phyloP scores from a whole-genome alignment of 2,113 vertebrate genomes.

The Clarias batrachus region DNA sequence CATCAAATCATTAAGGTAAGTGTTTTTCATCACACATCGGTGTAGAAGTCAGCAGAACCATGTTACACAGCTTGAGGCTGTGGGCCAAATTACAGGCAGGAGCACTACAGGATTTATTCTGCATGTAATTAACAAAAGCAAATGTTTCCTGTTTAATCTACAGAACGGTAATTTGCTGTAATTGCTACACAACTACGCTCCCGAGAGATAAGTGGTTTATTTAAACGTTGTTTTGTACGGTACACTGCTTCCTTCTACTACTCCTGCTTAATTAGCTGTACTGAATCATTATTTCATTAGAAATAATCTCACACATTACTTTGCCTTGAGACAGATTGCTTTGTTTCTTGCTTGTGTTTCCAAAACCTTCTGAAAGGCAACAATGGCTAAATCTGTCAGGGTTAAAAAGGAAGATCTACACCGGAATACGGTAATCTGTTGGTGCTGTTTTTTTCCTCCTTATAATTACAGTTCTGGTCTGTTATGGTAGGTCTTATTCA shows the following conservation, averaged over 20 bases:
- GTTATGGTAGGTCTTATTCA: background rate
- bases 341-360: background rate
- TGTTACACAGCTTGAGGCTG: background rate
- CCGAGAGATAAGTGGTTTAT: background rate
- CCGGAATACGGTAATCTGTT: too few species aligned
- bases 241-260: background rate
- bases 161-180: slow-evolving; percentile 20
- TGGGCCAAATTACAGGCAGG: background rate
- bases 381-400: background rate
- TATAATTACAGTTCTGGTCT: background rate
- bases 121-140: slow-evolving; percentile 13
- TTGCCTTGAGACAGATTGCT: background rate
- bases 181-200: background rate
- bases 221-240: background rate
- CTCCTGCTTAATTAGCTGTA: slow-evolving; percentile 21
- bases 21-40: background rate
- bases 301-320: background rate
- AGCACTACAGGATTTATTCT: background rate
- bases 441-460: too few species aligned
- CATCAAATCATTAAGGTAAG: background rate
- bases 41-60: background rate
- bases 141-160: slow-evolving; percentile 14
- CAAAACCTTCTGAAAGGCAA: background rate
- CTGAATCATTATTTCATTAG: slow-evolving; percentile 19
- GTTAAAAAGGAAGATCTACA: background rate